Evolutionary conservation across 1,140 invertebrate genomes (phyloP).

Genomic region (Cydia fagiglandana): DNA sequence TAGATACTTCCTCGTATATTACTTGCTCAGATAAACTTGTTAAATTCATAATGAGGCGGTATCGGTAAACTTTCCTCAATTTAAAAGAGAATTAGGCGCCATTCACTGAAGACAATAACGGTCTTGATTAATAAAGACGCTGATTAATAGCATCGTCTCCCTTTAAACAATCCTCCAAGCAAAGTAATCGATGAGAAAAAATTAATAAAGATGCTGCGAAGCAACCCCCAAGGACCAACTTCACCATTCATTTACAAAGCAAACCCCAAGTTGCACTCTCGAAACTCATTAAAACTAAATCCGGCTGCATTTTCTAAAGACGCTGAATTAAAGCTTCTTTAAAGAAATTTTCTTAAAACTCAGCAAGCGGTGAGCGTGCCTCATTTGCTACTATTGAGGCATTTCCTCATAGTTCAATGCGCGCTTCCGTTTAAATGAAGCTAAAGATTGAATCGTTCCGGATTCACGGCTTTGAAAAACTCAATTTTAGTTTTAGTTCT

Average conservation of each 20-base stretch:
- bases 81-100: neutral
- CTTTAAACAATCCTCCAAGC: neutral
- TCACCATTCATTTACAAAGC: constrained; percentile 70
- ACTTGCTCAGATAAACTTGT: too few species aligned
- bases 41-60: too few species aligned
- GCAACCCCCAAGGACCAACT: constrained; percentile 51
- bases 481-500: constrained; percentile 30
- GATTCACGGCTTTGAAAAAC: constrained; percentile 42
- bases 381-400: constrained; percentile 75
- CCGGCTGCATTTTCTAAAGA: constrained; percentile 74
- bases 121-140: constrained; percentile 8
- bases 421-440: constrained; percentile 56
- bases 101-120: neutral
- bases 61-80: too few species aligned
- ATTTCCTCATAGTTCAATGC: constrained; percentile 62
- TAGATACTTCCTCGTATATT: too few species aligned
- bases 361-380: constrained; percentile 60
- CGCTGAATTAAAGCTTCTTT: constrained; percentile 73
- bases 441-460: constrained; percentile 52
- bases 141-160: neutral
- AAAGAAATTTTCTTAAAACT: constrained; percentile 75
- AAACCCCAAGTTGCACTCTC: constrained; percentile 72
- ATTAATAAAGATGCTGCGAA: constrained; percentile 32
- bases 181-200: constrained; percentile 16
- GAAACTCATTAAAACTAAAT: constrained; percentile 78